A percentile compares a stretch with the other conserved stretches of the same genome.
phyloP scores from a whole-genome alignment of 2,888 invertebrate genomes.

The Ornithoptera alexandrae region DNA sequence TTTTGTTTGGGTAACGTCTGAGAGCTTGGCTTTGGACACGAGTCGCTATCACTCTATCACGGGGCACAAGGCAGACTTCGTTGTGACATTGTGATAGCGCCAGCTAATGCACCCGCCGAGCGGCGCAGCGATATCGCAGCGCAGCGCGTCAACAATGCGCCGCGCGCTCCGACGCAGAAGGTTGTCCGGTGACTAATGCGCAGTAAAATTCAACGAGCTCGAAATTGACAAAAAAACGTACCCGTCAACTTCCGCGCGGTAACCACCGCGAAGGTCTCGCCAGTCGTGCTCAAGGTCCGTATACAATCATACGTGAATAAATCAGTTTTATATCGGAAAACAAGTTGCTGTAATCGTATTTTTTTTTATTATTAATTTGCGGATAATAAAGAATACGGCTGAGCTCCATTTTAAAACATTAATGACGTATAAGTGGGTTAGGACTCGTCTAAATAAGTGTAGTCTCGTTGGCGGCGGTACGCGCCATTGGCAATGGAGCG shows the following conservation, averaged over 20 bases:
- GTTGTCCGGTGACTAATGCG: constrained; percentile 73
- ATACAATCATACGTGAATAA: constrained; percentile 77
- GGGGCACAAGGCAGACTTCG: constrained; percentile 65
- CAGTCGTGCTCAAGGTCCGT: constrained; percentile 75
- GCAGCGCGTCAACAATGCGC: constrained; percentile 61
- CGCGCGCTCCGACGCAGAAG: constrained; percentile 59
- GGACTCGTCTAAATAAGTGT: constrained; percentile 70
- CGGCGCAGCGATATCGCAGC: constrained; percentile 55
- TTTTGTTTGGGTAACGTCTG: background rate
- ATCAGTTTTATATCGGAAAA: constrained; percentile 70
- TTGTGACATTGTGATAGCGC: constrained; percentile 75
- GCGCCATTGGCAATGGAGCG: constrained; percentile 65
- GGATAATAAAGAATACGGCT: constrained; percentile 52
- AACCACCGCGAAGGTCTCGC: constrained; percentile 78
- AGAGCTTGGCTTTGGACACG: constrained; percentile 1
- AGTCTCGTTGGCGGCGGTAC: constrained; percentile 64
- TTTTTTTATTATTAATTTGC: constrained; percentile 47
- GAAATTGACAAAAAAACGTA: constrained; percentile 74
- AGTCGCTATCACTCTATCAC: constrained; percentile 49
- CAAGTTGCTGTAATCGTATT: constrained; percentile 63
- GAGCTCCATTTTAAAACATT: constrained; percentile 46
- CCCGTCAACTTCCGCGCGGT: constrained; percentile 78
- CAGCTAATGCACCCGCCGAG: constrained; percentile 63
- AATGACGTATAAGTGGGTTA: constrained; percentile 56
- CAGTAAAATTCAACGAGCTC: constrained; percentile 71